Conservation (phyloP, 2,113 vertebrate species). For the Tauraco erythrolophus region DNA sequence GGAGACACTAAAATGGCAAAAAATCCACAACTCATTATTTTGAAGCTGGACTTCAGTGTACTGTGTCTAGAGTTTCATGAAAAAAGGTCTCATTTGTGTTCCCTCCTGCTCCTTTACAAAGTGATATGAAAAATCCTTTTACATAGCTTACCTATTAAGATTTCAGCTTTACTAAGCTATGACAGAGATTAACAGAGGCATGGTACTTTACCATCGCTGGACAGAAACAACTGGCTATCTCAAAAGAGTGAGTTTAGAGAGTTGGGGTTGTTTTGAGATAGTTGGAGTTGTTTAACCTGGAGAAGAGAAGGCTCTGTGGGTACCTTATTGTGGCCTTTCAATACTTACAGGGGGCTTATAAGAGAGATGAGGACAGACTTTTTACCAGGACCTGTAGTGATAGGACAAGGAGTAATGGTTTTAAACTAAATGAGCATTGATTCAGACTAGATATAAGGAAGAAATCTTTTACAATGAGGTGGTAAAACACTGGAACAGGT, state of each 20-base stretch:
- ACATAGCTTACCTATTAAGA: background rate
- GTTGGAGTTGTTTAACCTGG: no score
- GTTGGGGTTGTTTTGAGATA: background rate
- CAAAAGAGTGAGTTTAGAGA: background rate
- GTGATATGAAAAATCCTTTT: background rate
- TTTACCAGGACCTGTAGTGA: background rate
- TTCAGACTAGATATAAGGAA: background rate
- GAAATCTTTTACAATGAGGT: accelerated
- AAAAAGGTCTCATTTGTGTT: background rate
- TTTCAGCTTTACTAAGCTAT: background rate
- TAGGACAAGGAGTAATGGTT: accelerated
- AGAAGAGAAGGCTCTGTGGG: no score
- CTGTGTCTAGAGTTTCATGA: background rate
- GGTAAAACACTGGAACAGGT: background rate
- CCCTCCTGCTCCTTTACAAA: background rate
- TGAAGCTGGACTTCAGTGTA: background rate
- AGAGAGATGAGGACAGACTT: background rate
- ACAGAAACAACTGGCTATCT: background rate
- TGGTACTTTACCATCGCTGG: background rate
- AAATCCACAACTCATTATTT: background rate
- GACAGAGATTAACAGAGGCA: background rate
- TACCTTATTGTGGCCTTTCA: no score
- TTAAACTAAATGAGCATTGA: background rate
- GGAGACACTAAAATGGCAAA: background rate
- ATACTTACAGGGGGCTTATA: no score